These are phyloP conservation scores for Diaphora mendica DNA, from an alignment of 2,888 invertebrate genomes.

Conservation along the genomic window DNA sequence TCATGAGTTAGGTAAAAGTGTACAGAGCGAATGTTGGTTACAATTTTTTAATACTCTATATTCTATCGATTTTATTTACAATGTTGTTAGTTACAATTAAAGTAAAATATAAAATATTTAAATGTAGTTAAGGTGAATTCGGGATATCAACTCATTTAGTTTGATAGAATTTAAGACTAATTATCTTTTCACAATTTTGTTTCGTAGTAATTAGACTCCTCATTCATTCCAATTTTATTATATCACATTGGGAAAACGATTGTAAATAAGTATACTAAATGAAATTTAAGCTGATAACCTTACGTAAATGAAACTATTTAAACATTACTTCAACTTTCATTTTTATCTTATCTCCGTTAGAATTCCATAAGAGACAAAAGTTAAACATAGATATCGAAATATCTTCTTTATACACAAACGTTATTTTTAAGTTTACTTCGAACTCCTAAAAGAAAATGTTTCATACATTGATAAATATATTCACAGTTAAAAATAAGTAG, in stretches of 20 bases:
- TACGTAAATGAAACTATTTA: neutral
- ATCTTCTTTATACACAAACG: neutral
- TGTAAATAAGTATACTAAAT: neutral
- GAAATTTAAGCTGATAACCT: neutral
- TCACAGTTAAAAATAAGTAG: conserved; percentile 32
- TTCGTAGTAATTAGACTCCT: neutral
- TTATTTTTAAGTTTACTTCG: neutral
- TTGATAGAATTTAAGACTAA: neutral
- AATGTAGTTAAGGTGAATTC: neutral
- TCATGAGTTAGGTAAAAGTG: neutral
- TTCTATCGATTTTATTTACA: neutral
- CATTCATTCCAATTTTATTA: neutral
- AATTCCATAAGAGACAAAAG: neutral
- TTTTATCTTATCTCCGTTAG: neutral
- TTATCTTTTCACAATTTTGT: neutral
- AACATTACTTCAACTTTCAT: neutral
- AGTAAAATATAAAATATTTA: neutral
- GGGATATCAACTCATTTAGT: neutral
- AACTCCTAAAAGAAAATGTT: neutral
- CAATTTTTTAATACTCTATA: neutral
- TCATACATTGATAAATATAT: neutral
- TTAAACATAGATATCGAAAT: neutral
- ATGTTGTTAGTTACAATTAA: neutral
- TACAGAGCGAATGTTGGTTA: neutral
- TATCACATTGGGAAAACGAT: neutral